Conservation (phyloP, 2,888 invertebrate species). For the Morpho helenor region DNA sequence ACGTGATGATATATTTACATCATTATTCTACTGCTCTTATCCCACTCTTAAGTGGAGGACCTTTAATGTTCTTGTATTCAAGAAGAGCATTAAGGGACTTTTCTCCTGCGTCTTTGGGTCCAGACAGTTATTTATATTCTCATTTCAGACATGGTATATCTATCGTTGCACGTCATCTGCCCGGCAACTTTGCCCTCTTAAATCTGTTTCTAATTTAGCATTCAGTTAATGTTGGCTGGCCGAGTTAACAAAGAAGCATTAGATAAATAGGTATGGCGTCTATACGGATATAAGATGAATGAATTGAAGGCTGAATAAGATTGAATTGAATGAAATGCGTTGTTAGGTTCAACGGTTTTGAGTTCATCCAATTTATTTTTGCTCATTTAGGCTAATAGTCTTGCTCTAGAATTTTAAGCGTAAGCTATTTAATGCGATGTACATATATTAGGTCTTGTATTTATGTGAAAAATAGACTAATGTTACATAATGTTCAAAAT, state of each 20-base stretch:
- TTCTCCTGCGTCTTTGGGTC: too few species aligned
- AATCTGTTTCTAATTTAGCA: background rate
- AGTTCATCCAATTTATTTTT: slow-evolving; percentile 27
- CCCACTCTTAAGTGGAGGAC: too few species aligned
- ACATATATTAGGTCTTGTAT: background rate
- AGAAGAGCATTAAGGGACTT: too few species aligned
- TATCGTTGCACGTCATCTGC: too few species aligned
- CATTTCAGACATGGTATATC: too few species aligned
- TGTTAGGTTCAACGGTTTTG: slow-evolving; percentile 25
- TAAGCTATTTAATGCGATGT: slow-evolving; percentile 15
- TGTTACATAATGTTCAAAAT: too few species aligned
- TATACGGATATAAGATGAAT: slow-evolving; percentile 21
- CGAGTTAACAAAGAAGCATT: slow-evolving; percentile 22
- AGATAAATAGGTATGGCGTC: slow-evolving; percentile 24
- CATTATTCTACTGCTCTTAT: too few species aligned
- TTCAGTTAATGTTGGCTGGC: slow-evolving; percentile 11
- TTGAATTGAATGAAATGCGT: slow-evolving; percentile 25
- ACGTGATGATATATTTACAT: too few species aligned
- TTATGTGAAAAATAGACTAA: background rate
- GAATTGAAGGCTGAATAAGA: slow-evolving; percentile 27
- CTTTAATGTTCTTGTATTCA: too few species aligned
- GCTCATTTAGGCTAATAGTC: slow-evolving; percentile 28
- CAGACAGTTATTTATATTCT: too few species aligned
- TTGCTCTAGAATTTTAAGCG: slow-evolving; percentile 23
- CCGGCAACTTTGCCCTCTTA: too few species aligned